These are phyloP conservation scores for Gymnobelideus leadbeateri DNA, from an alignment of 2,113 vertebrate species.

Conservation along the genomic window DNA sequence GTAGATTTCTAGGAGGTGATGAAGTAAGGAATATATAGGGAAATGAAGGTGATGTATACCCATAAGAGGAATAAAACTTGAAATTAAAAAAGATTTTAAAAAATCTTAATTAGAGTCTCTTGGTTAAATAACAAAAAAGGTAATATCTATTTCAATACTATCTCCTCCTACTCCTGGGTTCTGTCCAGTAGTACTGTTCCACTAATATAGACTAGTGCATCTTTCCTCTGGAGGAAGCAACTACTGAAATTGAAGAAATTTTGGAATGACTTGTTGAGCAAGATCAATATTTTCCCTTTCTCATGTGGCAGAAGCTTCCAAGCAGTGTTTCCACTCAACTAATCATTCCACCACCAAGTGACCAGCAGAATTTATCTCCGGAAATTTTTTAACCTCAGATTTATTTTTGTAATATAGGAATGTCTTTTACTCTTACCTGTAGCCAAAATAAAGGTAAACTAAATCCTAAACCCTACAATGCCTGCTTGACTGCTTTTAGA, in stretches of 20 bases:
- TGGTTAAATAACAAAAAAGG: neutral
- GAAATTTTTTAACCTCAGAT: neutral
- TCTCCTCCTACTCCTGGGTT: neutral
- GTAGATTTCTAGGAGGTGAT: neutral
- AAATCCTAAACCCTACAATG: neutral
- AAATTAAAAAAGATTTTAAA: neutral
- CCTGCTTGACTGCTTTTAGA: neutral
- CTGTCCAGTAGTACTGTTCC: neutral
- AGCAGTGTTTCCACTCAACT: neutral
- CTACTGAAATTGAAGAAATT: neutral
- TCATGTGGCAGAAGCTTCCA: neutral
- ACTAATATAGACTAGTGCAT: neutral
- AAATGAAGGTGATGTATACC: neutral
- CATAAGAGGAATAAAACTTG: neutral
- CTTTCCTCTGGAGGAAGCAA: neutral
- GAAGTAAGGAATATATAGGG: neutral
- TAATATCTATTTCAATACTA: neutral
- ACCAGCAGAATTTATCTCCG: neutral
- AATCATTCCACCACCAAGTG: neutral
- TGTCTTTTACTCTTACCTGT: neutral
- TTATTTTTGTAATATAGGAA: neutral
- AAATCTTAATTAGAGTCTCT: too few relatives aligned
- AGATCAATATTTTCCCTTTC: neutral
- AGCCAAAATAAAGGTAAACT: neutral
- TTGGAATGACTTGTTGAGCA: neutral